phyloP scores from a whole-genome alignment of 2,888 invertebrate species.

The Drosophila trichaetosa region DNA sequence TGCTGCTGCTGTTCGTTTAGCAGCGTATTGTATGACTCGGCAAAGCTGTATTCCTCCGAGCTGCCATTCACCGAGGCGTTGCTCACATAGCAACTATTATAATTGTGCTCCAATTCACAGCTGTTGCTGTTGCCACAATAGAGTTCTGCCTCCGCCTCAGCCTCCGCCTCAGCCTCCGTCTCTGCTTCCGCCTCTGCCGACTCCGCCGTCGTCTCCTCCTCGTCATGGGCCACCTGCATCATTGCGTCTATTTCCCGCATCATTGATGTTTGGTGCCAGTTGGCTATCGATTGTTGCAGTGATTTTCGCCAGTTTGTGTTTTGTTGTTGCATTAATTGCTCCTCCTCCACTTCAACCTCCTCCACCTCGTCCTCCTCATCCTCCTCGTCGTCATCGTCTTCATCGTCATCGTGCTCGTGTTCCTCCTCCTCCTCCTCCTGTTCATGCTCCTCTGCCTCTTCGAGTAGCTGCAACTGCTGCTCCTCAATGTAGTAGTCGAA shows the following conservation, averaged over 20 bases:
- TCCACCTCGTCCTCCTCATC: not conserved
- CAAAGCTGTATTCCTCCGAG: slow-evolving; percentile 78
- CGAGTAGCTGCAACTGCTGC: slow-evolving; percentile 26
- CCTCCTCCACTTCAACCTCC: not conserved
- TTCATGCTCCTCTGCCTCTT: slow-evolving; percentile 24
- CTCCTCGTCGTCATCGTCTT: not conserved
- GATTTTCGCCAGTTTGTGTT: slow-evolving; percentile 62
- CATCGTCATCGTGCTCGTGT: slow-evolving; percentile 12
- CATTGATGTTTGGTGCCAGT: slow-evolving; percentile 35
- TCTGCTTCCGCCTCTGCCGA: not conserved
- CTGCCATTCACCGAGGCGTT: slow-evolving; percentile 41
- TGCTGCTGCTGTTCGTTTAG: slow-evolving; percentile 69
- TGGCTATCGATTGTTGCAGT: slow-evolving; percentile 21
- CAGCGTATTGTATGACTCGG: slow-evolving; percentile 84
- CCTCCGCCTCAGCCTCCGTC: slow-evolving; percentile 1
- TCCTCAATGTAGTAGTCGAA: slow-evolving; percentile 79
- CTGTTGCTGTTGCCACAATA: slow-evolving; percentile 13
- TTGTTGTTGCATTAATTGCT: slow-evolving; percentile 25
- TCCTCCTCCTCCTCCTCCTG: slow-evolving; percentile 17
- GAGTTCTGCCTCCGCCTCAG: not conserved
- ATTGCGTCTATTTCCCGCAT: slow-evolving; percentile 13
- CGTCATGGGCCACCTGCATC: not conserved
- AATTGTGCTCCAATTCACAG: slow-evolving; percentile 54
- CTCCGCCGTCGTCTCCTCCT: not conserved
- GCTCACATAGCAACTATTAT: slow-evolving; percentile 40